phyloP scores from a whole-genome alignment of 2,888 invertebrate genomes.

The Matsumyia berberina region DNA sequence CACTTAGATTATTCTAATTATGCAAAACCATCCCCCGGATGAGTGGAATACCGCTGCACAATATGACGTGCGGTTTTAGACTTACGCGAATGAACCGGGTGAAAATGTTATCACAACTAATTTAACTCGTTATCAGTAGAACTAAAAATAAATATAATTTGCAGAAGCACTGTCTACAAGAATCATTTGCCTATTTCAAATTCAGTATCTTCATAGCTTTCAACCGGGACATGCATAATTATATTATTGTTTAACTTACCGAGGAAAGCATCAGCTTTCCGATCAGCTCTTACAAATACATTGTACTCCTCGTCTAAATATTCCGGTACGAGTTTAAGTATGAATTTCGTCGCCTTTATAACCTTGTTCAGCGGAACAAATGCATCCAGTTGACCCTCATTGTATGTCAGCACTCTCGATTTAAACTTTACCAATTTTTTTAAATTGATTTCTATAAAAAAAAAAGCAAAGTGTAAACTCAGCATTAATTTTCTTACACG shows the following conservation, averaged over 20 bases:
- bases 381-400: slow-evolving; percentile 80
- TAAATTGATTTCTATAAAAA: slow-evolving; percentile 81
- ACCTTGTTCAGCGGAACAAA: slow-evolving; percentile 82
- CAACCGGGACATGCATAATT: background rate
- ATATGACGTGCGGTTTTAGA: slow-evolving; percentile 5
- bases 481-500: slow-evolving; percentile 4
- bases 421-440: slow-evolving; percentile 82
- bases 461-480: slow-evolving; percentile 55
- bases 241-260: slow-evolving; percentile 78
- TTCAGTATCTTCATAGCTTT: slow-evolving; percentile 5
- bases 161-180: background rate
- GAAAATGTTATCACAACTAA: slow-evolving; percentile 62
- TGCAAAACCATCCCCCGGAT: slow-evolving; percentile 5
- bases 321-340: slow-evolving; percentile 81
- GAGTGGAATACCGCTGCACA: slow-evolving; percentile 13
- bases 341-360: slow-evolving; percentile 80
- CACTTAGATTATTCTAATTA: background rate
- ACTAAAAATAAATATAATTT: slow-evolving; percentile 23
- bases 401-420: slow-evolving; percentile 72
- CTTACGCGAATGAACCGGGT: slow-evolving; percentile 46
- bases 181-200: slow-evolving; percentile 2
- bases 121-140: slow-evolving; percentile 57
- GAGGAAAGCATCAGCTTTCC: slow-evolving; percentile 82
- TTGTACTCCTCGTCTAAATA: slow-evolving; percentile 78
- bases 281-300: slow-evolving; percentile 82